Conservation (phyloP, 2,113 vertebrate species). For the Chaetorhynchus papuensis region DNA sequence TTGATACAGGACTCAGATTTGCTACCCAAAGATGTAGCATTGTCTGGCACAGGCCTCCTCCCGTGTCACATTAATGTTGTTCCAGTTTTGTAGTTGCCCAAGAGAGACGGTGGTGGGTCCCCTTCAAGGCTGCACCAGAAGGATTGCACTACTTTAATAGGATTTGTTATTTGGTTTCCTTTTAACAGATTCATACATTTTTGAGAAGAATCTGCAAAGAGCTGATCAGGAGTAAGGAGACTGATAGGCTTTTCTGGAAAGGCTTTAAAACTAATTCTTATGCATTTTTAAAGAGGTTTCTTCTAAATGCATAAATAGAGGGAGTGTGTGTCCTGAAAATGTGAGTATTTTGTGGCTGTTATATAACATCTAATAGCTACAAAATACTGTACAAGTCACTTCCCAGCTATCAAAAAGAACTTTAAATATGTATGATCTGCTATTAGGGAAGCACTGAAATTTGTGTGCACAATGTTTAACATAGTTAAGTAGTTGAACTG, state of each 20-base stretch:
- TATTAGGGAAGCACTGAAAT: neutral
- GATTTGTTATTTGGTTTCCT: neutral
- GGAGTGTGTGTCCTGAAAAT: neutral
- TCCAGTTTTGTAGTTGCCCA: neutral
- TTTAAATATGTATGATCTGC: neutral
- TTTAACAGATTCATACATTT: neutral
- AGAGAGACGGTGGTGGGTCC: neutral
- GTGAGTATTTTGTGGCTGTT: neutral
- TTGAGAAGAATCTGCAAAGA: neutral
- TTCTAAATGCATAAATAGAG: neutral
- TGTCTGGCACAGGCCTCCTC: neutral
- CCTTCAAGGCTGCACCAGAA: neutral
- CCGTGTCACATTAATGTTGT: neutral
- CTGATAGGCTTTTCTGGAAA: neutral
- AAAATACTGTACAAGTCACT: neutral
- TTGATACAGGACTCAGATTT: neutral
- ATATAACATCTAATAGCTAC: neutral
- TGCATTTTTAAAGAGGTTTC: neutral
- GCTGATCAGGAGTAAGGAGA: neutral
- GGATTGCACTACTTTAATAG: neutral
- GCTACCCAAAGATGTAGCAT: neutral
- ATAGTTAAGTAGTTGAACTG: neutral
- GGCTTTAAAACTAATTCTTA: neutral
- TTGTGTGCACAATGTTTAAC: neutral
- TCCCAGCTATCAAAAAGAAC: neutral